A percentile compares a stretch with the other conserved stretches of the same genome.
Conservation (phyloP, 2,888 invertebrate species). For the Orthosia gothica region DNA sequence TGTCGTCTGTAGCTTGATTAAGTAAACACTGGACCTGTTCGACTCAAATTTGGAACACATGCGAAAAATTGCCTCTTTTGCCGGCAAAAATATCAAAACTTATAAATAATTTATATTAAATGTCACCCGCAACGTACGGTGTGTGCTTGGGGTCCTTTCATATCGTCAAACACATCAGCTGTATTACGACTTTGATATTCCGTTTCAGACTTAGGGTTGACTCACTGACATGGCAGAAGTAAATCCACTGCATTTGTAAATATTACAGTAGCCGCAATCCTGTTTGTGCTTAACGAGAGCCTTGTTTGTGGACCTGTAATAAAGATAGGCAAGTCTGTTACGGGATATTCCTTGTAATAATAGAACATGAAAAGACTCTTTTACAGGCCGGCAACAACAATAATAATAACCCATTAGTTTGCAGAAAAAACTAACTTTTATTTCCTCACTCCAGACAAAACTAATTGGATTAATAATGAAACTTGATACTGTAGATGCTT, state of each 20-base stretch:
- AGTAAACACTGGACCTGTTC: conserved; percentile 47
- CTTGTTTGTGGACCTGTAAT: conserved; percentile 32
- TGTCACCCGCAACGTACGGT: conserved; percentile 28
- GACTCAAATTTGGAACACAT: conserved; percentile 49
- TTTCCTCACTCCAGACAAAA: too few relatives aligned
- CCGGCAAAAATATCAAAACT: conserved; percentile 43
- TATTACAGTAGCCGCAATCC: conserved; percentile 48
- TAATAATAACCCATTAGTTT: too few relatives aligned
- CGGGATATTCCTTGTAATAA: too few relatives aligned
- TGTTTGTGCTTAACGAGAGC: conserved; percentile 28
- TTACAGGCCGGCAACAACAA: too few relatives aligned
- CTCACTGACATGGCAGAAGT: conserved; percentile 24
- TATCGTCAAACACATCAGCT: conserved; percentile 49
- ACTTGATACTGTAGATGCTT: too few relatives aligned
- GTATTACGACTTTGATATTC: conserved; percentile 62
- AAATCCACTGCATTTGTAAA: conserved; percentile 46
- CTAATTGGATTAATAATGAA: too few relatives aligned
- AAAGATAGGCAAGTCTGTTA: too few relatives aligned
- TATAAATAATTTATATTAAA: conserved; percentile 58
- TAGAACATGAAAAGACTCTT: too few relatives aligned
- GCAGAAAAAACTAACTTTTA: conserved; percentile 1
- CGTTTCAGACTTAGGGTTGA: conserved; percentile 55
- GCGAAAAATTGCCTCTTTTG: conserved; percentile 48
- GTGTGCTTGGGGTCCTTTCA: conserved; percentile 44
- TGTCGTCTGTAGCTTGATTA: conserved; percentile 46